Percentiles rank a stretch among this genome's conserved stretches.
Conservation (phyloP, 1,140 invertebrate species). For the Pseudomyrmex gracilis region DNA sequence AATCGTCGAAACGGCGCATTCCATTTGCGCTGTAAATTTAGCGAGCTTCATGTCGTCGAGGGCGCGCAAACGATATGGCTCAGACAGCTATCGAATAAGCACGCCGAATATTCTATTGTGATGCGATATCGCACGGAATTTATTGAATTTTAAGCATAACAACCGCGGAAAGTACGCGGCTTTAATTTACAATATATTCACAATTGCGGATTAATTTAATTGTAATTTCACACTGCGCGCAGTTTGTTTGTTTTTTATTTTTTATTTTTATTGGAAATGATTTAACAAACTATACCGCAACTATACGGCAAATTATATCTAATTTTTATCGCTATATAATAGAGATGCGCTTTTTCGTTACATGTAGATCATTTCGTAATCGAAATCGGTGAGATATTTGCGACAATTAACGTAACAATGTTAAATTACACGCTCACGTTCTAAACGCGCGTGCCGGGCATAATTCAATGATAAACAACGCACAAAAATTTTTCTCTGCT, state of each 20-base stretch:
- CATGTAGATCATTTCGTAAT: neutral
- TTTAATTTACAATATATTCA: conserved; percentile 26
- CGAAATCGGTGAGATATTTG: too few relatives aligned
- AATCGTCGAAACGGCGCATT: neutral
- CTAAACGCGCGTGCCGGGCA: neutral
- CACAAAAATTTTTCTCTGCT: conserved; percentile 6
- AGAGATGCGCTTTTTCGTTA: neutral
- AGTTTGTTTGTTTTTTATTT: neutral
- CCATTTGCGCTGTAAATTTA: conserved; percentile 19
- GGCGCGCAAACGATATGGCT: neutral
- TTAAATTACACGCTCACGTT: neutral
- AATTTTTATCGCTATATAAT: neutral
- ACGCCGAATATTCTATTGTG: conserved; percentile 33
- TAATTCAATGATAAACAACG: conserved; percentile 13
- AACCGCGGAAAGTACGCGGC: neutral
- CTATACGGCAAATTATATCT: neutral
- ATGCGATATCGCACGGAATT: conserved; percentile 16
- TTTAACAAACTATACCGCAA: neutral
- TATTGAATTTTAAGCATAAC: conserved; percentile 32
- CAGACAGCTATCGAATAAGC: conserved; percentile 28
- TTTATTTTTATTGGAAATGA: neutral
- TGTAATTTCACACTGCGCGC: neutral
- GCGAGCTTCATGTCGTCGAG: neutral
- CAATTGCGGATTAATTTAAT: conserved; percentile 26
- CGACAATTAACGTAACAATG: neutral